Evolutionary conservation across 2,113 vertebrate genomes (phyloP).

Genomic region (Pelecanoides urinatrix): DNA sequence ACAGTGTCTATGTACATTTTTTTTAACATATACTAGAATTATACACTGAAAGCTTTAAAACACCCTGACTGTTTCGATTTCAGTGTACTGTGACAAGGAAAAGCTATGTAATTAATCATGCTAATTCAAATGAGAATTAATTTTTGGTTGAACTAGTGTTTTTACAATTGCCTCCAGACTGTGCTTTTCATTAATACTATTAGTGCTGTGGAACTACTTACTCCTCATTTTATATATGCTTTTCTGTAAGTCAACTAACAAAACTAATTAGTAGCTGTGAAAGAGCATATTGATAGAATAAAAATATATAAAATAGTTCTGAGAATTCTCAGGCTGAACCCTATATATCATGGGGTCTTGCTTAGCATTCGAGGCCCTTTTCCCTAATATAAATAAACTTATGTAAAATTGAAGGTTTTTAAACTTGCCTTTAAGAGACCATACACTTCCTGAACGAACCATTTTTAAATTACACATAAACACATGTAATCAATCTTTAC

Average conservation of each 20-base stretch:
- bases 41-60: background rate
- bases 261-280: slow-evolving; percentile 74
- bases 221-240: slow-evolving; percentile 55
- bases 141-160: slow-evolving; percentile 27
- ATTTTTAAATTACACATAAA: slow-evolving; percentile 73
- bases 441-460: slow-evolving; percentile 69
- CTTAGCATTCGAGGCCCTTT: slow-evolving; percentile 15
- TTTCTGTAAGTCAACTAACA: slow-evolving; percentile 71
- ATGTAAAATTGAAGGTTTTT: slow-evolving; percentile 68
- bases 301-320: slow-evolving; percentile 64
- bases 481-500: slow-evolving; percentile 72
- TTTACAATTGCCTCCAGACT: slow-evolving; percentile 53
- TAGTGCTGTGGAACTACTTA: slow-evolving; percentile 53
- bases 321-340: slow-evolving; percentile 66
- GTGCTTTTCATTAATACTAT: slow-evolving; percentile 64
- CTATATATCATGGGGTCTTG: slow-evolving; percentile 57
- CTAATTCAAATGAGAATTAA: slow-evolving; percentile 59
- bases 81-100: slow-evolving; percentile 18
- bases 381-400: slow-evolving; percentile 68
- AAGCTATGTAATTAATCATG: slow-evolving; percentile 57
- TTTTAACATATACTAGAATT: background rate
- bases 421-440: slow-evolving; percentile 72
- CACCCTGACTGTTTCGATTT: background rate
- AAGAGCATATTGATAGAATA: slow-evolving; percentile 71
- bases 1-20: background rate